phyloP scores from a whole-genome alignment of 2,797 vertebrate species.

The Gallinago solitaria region DNA sequence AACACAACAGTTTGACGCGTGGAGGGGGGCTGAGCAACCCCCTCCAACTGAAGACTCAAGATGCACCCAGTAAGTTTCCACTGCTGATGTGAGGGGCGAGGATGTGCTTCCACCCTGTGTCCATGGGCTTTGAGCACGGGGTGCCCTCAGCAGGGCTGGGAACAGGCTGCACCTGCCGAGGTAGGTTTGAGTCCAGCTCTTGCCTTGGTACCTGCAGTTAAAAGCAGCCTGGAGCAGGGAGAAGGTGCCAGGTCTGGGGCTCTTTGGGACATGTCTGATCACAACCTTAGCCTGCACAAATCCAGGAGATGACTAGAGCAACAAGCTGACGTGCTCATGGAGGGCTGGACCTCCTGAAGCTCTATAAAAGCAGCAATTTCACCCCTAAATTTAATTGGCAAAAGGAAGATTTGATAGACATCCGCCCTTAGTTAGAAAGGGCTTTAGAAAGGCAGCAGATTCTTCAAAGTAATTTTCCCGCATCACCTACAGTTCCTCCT shows the following conservation, averaged over 20 bases:
- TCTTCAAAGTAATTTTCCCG: background rate
- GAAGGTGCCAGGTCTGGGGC: background rate
- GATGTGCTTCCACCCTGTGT: accelerated
- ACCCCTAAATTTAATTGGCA: background rate
- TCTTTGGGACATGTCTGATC: background rate
- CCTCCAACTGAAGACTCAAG: background rate
- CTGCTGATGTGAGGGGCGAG: accelerated
- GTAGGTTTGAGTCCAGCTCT: background rate
- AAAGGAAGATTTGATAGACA: background rate
- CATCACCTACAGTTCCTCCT: background rate
- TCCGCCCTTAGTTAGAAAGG: background rate
- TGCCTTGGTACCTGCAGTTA: background rate
- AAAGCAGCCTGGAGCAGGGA: background rate
- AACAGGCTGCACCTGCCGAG: background rate
- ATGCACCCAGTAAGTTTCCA: background rate
- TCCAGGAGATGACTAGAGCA: background rate
- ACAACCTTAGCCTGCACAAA: background rate
- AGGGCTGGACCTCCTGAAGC: background rate
- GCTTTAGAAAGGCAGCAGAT: background rate
- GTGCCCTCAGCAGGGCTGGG: background rate
- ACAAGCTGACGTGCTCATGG: background rate
- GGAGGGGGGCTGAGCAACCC: background rate
- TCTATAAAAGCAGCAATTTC: background rate
- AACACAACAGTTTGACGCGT: background rate
- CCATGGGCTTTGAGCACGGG: background rate